These are phyloP conservation scores for Anguilla pacifica DNA, from an alignment of 2,797 vertebrate species.

Conservation along the genomic window DNA sequence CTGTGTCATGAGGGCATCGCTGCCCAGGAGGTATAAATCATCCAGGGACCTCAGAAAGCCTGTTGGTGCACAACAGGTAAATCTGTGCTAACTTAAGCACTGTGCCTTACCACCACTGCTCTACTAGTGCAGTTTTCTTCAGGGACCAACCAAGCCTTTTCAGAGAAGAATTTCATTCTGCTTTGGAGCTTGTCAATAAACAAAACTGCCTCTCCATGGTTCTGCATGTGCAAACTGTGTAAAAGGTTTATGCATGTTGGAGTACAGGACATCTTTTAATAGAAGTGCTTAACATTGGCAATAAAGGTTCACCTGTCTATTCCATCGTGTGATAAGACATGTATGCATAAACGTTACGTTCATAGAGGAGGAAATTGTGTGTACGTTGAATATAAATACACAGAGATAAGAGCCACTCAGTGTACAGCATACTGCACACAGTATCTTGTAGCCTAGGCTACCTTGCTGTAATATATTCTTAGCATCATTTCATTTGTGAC, in stretches of 20 bases:
- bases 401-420: neutral
- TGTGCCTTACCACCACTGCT: neutral
- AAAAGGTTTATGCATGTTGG: neutral
- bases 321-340: neutral
- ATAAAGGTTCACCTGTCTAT: neutral
- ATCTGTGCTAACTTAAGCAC: neutral
- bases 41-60: constrained; percentile 87
- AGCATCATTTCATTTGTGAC: neutral
- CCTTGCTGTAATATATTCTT: neutral
- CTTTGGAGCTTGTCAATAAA: neutral
- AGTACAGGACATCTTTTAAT: neutral
- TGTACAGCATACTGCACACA: neutral
- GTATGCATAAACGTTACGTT: neutral
- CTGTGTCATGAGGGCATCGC: constrained; percentile 82
- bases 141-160: neutral
- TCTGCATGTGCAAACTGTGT: neutral
- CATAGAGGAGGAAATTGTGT: neutral
- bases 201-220: neutral
- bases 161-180: neutral
- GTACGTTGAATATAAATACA: neutral
- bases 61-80: constrained; percentile 48
- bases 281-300: neutral
- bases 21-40: constrained; percentile 81
- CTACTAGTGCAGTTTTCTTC: neutral
- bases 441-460: neutral